Conservation (phyloP, 2,888 invertebrate genomes). For the Patella ulyssiponensis region DNA sequence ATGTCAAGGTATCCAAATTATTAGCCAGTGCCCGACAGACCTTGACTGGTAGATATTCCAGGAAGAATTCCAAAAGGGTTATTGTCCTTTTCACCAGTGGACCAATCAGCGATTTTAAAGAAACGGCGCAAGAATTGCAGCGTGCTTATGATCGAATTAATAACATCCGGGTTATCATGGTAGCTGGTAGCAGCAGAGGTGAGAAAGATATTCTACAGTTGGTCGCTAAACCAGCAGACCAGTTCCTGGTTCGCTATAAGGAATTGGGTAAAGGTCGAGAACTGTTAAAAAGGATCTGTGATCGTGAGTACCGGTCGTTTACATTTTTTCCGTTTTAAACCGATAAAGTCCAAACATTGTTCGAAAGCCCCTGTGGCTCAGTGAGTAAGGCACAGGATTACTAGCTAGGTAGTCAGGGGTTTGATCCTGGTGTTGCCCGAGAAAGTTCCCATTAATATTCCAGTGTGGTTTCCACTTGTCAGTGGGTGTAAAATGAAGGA, state of each 20-base stretch:
- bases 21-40: constrained; percentile 8
- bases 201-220: not conserved
- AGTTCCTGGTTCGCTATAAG: not conserved
- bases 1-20: not conserved
- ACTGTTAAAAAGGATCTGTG: constrained; percentile 10
- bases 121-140: constrained; percentile 11
- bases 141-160: constrained; percentile 13
- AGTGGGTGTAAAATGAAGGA: no score
- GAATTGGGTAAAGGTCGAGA: not conserved
- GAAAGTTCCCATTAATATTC: no score
- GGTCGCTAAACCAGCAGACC: not conserved
- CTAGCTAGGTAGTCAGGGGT: no score
- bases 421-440: no score
- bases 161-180: constrained; percentile 14
- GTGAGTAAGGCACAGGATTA: no score
- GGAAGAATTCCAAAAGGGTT: constrained; percentile 7
- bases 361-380: no score
- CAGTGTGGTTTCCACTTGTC: no score
- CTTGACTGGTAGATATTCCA: constrained; percentile 5
- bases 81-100: constrained; percentile 25
- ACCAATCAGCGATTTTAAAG: constrained; percentile 24
- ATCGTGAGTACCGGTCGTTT: constrained; percentile 14
- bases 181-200: constrained; percentile 17
- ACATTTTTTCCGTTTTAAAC: not conserved
- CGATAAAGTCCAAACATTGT: no score